Evolutionary conservation across 2,113 vertebrate genomes (phyloP).

Genomic region (Oplegnathus fasciatus): DNA sequence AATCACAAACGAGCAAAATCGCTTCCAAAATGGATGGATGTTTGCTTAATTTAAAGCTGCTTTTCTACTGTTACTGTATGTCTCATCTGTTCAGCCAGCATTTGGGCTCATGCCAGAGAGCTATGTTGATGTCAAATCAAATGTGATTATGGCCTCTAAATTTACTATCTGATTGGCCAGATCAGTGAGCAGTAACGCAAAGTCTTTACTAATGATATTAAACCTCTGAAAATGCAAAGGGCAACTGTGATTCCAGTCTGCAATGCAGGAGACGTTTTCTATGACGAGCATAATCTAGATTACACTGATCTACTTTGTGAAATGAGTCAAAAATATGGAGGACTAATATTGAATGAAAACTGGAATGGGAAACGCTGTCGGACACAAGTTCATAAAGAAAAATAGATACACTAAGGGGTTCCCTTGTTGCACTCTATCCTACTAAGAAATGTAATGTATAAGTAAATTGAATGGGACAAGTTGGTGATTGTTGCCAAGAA

Average conservation of each 20-base stretch:
- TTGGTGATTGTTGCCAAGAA: conserved; percentile 2
- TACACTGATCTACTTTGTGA: conserved; percentile 33
- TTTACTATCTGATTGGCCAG: conserved; percentile 67
- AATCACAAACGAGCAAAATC: conserved; percentile 5
- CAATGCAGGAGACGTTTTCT: conserved; percentile 12
- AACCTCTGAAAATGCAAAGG: conserved; percentile 56
- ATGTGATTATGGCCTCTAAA: conserved; percentile 70
- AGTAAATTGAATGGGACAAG: conserved; percentile 6
- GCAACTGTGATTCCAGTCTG: conserved; percentile 47
- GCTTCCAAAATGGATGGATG: conserved; percentile 19
- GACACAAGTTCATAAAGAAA: neutral
- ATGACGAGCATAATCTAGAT: conserved; percentile 14
- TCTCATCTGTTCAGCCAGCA: conserved; percentile 26
- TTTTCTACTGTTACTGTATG: neutral
- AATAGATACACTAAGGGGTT: neutral
- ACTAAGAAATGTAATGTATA: neutral
- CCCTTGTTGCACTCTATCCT: neutral
- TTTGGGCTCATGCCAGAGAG: conserved; percentile 48
- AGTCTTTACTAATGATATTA: conserved; percentile 70
- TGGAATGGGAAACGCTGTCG: neutral
- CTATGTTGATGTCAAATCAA: conserved; percentile 71
- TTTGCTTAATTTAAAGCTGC: conserved; percentile 29
- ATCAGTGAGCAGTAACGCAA: conserved; percentile 49
- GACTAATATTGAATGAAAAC: neutral
- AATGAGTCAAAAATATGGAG: conserved; percentile 20